Evolutionary conservation across 1,140 invertebrate species (phyloP).

Genomic region (Zophobas atratus): DNA sequence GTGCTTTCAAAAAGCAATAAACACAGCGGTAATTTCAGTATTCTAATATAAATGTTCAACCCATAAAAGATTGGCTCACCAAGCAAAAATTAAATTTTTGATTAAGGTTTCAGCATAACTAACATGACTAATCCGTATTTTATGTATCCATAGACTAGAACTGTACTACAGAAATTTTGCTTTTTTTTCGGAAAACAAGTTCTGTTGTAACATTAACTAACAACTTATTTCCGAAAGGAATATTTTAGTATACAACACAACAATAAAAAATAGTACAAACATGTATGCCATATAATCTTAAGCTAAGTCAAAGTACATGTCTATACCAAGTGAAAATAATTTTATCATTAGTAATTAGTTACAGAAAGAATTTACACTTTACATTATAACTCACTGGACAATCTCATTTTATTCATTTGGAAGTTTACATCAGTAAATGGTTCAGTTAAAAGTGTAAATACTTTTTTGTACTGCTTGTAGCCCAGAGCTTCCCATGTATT

Average conservation of each 20-base stretch:
- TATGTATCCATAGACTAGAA: constrained; percentile 6
- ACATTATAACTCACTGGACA: constrained; percentile 31
- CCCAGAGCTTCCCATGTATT: constrained; percentile 57
- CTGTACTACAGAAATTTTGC: background rate
- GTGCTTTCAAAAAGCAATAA: constrained; percentile 31
- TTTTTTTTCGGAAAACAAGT: background rate
- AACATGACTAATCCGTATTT: background rate
- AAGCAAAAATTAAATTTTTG: background rate
- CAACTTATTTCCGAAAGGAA: background rate
- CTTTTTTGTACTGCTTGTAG: constrained; percentile 53
- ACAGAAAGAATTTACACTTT: constrained; percentile 45
- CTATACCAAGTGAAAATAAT: constrained; percentile 32
- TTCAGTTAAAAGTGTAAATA: constrained; percentile 47
- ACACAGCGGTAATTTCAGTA: constrained; percentile 15
- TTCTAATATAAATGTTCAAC: constrained; percentile 12
- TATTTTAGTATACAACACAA: constrained; percentile 43
- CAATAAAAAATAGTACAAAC: constrained; percentile 50
- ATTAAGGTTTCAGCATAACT: background rate
- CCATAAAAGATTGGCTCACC: background rate
- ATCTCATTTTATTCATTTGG: constrained; percentile 32
- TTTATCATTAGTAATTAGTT: constrained; percentile 48
- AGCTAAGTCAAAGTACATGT: constrained; percentile 47
- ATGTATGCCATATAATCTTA: constrained; percentile 50
- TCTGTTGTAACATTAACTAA: background rate
- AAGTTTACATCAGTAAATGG: background rate